These are phyloP conservation scores for Pseudorhombus dupliciocellatus DNA, from an alignment of 2,113 vertebrate species.

Conservation along the genomic window DNA sequence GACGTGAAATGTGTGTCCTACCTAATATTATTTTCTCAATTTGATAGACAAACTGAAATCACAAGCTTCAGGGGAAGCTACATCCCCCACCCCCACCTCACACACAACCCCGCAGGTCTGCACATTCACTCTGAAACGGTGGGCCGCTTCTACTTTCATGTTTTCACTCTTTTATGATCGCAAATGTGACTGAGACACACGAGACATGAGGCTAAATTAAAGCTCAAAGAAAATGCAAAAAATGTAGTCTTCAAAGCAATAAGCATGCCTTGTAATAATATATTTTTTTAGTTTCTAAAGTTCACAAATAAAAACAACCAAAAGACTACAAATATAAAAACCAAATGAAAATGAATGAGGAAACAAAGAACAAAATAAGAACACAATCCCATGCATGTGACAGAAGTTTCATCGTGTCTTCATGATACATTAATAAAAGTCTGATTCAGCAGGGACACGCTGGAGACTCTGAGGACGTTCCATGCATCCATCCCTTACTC, in stretches of 20 bases:
- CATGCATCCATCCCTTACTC: background rate
- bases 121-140: background rate
- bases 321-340: too few relatives aligned
- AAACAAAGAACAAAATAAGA: background rate
- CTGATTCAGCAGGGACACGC: slow-evolving; percentile 19
- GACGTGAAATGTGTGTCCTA: background rate
- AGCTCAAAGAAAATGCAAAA: too few relatives aligned
- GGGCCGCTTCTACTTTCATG: slow-evolving; percentile 16
- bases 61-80: slow-evolving; percentile 53
- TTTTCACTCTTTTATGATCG: background rate
- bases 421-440: too few relatives aligned
- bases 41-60: slow-evolving; percentile 34
- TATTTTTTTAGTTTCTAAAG: too few relatives aligned
- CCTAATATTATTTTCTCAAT: background rate
- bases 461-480: slow-evolving; percentile 36
- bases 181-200: too few relatives aligned
- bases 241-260: too few relatives aligned
- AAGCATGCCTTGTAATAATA: too few relatives aligned
- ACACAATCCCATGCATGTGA: background rate
- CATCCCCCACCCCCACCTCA: background rate
- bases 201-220: too few relatives aligned
- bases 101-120: background rate
- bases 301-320: too few relatives aligned
- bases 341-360: too few relatives aligned
- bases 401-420: background rate